These are phyloP conservation scores for Drosophila maculinotata DNA, from an alignment of 2,888 invertebrate species.

Conservation along the genomic window DNA sequence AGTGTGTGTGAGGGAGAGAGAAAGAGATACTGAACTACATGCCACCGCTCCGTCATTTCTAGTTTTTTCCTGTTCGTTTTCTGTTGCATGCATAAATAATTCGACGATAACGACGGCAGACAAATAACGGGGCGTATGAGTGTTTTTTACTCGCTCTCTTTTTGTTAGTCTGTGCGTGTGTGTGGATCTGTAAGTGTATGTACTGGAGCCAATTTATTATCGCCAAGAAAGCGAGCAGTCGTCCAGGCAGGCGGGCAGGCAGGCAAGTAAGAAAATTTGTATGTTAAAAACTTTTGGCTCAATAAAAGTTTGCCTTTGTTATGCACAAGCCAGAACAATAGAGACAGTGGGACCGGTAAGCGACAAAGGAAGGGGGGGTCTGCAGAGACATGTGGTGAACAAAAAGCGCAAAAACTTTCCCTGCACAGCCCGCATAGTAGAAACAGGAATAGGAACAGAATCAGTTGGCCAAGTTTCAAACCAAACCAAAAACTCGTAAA, in stretches of 20 bases:
- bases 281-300: slow-evolving; percentile 76
- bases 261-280: slow-evolving; percentile 74
- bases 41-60: slow-evolving; percentile 9
- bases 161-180: slow-evolving; percentile 19
- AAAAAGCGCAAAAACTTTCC: slow-evolving; percentile 60
- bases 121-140: slow-evolving; percentile 57
- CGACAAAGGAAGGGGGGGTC: slow-evolving; percentile 1
- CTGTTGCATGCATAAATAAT: slow-evolving; percentile 77
- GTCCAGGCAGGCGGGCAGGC: slow-evolving; percentile 14
- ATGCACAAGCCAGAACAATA: slow-evolving; percentile 66
- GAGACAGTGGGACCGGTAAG: slow-evolving; percentile 10
- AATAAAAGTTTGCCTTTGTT: slow-evolving; percentile 78
- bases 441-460: slow-evolving; percentile 25
- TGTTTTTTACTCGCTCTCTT: slow-evolving; percentile 17
- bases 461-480: slow-evolving; percentile 58
- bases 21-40: slow-evolving; percentile 15
- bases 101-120: slow-evolving; percentile 70
- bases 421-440: slow-evolving; percentile 44
- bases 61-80: slow-evolving; percentile 41
- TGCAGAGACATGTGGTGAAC: slow-evolving; percentile 37
- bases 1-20: no score
- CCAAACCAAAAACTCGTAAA: slow-evolving; percentile 69
- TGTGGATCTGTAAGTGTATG: slow-evolving; percentile 23
- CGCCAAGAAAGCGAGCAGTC: slow-evolving; percentile 64
- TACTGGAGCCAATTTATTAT: slow-evolving; percentile 74